Conservation (phyloP, 92 coral and sea anemone genomes). For the Palythoa grandis region DNA sequence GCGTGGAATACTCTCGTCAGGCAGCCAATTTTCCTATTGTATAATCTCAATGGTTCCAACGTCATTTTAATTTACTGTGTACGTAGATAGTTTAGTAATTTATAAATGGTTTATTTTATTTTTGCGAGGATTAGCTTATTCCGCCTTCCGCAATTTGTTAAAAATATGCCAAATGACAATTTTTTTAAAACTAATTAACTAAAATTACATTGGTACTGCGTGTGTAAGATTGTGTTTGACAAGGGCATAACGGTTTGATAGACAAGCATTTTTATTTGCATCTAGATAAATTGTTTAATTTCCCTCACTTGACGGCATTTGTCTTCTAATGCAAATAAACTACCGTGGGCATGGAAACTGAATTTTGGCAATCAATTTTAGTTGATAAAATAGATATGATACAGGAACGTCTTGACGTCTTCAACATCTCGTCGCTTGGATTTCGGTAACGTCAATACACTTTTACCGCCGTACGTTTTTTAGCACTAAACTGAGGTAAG, state of each 20-base stretch:
- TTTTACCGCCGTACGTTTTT: neutral
- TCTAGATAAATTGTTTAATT: neutral
- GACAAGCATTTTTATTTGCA: neutral
- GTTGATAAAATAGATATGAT: neutral
- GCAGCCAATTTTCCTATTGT: too few relatives aligned
- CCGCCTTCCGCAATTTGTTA: too few relatives aligned
- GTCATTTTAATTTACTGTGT: too few relatives aligned
- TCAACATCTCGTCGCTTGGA: neutral
- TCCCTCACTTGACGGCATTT: neutral
- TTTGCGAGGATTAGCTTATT: too few relatives aligned
- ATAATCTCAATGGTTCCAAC: too few relatives aligned
- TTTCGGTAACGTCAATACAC: neutral
- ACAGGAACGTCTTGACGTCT: too few relatives aligned
- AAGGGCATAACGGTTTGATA: neutral
- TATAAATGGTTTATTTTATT: too few relatives aligned
- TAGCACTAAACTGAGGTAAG: constrained; percentile 7
- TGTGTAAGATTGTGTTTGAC: neutral
- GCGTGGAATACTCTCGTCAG: too few relatives aligned
- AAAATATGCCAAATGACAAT: neutral
- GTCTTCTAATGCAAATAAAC: neutral
- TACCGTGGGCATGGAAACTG: neutral
- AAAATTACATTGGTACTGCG: neutral
- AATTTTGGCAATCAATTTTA: neutral
- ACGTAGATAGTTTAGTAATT: too few relatives aligned
- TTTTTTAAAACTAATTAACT: neutral